phyloP scores from a whole-genome alignment of 2,888 invertebrate species.

The Callyntrura sp. region DNA sequence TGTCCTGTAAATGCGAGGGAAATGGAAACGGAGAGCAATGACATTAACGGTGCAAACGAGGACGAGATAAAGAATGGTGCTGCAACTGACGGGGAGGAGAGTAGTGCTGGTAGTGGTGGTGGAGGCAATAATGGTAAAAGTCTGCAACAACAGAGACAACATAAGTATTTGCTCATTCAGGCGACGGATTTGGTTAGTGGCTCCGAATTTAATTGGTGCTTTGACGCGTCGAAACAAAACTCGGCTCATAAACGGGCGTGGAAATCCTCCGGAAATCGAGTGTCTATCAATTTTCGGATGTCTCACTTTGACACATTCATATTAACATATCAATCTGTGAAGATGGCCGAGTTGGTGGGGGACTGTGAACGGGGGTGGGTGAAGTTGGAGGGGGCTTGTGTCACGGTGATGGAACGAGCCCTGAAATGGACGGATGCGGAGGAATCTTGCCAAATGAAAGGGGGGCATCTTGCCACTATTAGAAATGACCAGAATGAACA shows the following conservation, averaged over 20 bases:
- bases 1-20: conserved; percentile 64
- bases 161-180: conserved; percentile 77
- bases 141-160: conserved; percentile 26
- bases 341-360: conserved; percentile 77
- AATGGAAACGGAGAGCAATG: conserved; percentile 59
- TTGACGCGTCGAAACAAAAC: conserved; percentile 73
- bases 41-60: conserved; percentile 51
- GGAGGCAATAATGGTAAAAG: conserved; percentile 29
- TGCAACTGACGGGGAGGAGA: conserved; percentile 18
- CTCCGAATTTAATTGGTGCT: conserved; percentile 81
- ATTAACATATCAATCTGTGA: conserved; percentile 79
- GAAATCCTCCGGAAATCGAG: conserved; percentile 82
- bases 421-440: conserved; percentile 81
- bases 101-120: neutral
- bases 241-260: conserved; percentile 79
- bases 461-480: conserved; percentile 82
- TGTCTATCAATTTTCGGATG: conserved; percentile 80
- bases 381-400: conserved; percentile 79
- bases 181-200: conserved; percentile 79
- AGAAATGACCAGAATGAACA: conserved; percentile 79
- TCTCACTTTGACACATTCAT: conserved; percentile 80
- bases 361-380: conserved; percentile 83
- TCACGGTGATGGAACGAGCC: conserved; percentile 77
- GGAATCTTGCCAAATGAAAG: conserved; percentile 80
- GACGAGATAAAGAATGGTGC: neutral